Evolutionary conservation across 2,113 vertebrate species (phyloP).

Genomic region (Ctenodactylus gundi): DNA sequence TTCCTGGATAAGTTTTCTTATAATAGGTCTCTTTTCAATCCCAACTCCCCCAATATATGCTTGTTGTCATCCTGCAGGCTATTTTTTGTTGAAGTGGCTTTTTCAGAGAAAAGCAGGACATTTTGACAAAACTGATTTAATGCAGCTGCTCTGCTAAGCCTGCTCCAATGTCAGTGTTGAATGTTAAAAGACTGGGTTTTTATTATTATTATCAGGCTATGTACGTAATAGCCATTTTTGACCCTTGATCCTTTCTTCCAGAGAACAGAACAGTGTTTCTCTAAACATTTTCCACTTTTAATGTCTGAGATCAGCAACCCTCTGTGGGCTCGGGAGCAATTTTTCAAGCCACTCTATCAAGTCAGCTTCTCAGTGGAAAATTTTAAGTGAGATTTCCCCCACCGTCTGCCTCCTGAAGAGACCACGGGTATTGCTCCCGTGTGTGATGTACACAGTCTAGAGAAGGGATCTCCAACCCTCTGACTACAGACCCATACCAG

Average conservation of each 20-base stretch:
- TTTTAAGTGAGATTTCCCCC: constrained; percentile 33
- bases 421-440: not conserved
- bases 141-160: constrained; percentile 41
- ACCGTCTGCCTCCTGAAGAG: constrained; percentile 41
- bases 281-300: constrained; percentile 60
- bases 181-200: constrained; percentile 51
- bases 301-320: constrained; percentile 16
- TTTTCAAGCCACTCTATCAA: constrained; percentile 56
- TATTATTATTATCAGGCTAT: constrained; percentile 50
- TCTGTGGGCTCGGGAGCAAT: constrained; percentile 11
- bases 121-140: constrained; percentile 60
- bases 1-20: constrained; percentile 4
- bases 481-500: no score
- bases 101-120: constrained; percentile 45
- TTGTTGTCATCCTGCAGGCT: not conserved
- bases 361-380: constrained; percentile 47
- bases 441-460: constrained; percentile 33
- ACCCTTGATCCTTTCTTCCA: constrained; percentile 54
- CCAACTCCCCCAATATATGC: not conserved
- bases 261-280: constrained; percentile 66
- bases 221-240: not conserved
- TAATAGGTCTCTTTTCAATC: not conserved
- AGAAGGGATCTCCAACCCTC: not conserved
- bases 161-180: constrained; percentile 64
- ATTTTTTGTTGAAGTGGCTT: constrained; percentile 7